These are phyloP conservation scores for Lepidocyrtoides sp. DNA, from an alignment of 2,888 invertebrate species.

Conservation along the genomic window DNA sequence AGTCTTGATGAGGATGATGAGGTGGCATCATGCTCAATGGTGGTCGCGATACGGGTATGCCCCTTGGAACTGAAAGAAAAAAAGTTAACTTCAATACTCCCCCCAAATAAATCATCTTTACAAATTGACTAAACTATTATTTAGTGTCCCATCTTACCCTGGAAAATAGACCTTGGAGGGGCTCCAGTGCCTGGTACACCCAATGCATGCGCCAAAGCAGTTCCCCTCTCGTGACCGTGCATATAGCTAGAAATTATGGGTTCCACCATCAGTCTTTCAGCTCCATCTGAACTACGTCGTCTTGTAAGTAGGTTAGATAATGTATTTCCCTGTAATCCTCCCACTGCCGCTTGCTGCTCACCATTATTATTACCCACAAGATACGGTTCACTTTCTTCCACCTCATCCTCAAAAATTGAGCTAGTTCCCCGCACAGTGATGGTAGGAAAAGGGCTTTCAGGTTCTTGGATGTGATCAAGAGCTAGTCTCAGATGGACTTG, in stretches of 20 bases:
- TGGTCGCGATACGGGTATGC: neutral
- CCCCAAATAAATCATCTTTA: neutral
- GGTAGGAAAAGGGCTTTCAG: slow-evolving; percentile 83
- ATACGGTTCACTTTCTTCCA: slow-evolving; percentile 41
- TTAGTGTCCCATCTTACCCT: neutral
- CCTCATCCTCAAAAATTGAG: slow-evolving; percentile 72
- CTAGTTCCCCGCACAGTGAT: slow-evolving; percentile 28
- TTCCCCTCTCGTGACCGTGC: slow-evolving; percentile 8
- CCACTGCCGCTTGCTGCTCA: neutral
- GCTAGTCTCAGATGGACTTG: slow-evolving; percentile 81
- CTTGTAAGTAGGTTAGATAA: neutral
- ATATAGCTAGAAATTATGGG: slow-evolving; percentile 19
- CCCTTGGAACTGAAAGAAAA: neutral
- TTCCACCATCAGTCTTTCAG: slow-evolving; percentile 7
- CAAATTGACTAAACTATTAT: neutral
- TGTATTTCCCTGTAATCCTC: neutral
- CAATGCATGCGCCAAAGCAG: too few species aligned
- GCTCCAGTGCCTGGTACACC: too few species aligned
- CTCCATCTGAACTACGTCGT: neutral
- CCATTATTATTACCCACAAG: neutral
- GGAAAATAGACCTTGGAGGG: neutral
- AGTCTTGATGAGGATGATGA: neutral
- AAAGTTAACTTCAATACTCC: too few species aligned
- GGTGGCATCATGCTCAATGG: neutral
- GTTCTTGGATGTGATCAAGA: slow-evolving; percentile 76